Percentiles rank a stretch among this genome's conserved stretches.
These are phyloP conservation scores for Liopterus haemorrhoidalis DNA, from an alignment of 2,888 invertebrate species.

Conservation along the genomic window DNA sequence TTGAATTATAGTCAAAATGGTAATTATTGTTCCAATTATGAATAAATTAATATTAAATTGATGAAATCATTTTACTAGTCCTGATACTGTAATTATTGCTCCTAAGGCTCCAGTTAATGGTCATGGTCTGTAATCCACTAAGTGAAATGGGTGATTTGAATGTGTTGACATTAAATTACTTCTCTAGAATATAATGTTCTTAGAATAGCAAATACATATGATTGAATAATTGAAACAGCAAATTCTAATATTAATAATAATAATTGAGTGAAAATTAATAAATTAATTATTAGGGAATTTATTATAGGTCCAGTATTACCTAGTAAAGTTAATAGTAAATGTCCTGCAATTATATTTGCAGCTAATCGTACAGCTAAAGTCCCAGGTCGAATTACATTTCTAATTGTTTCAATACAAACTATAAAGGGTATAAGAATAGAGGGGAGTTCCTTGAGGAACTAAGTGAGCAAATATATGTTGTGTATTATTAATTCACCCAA, in stretches of 20 bases:
- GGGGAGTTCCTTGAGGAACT: conserved; percentile 63
- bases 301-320: conserved; percentile 44
- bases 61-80: conserved; percentile 59
- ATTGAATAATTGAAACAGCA: conserved; percentile 59
- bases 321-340: conserved; percentile 59
- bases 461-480: conserved; percentile 61
- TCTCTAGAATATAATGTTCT: conserved; percentile 62
- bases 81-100: conserved; percentile 52
- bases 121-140: conserved; percentile 61
- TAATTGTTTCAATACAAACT: conserved; percentile 69
- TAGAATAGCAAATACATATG: conserved; percentile 61
- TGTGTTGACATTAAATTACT: conserved; percentile 55
- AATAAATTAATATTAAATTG: conserved; percentile 51
- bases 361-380: conserved; percentile 65
- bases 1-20: conserved; percentile 54
- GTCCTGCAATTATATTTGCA: conserved; percentile 73
- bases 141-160: conserved; percentile 58
- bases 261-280: conserved; percentile 48
- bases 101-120: conserved; percentile 57
- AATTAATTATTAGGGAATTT: conserved; percentile 32
- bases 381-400: conserved; percentile 64
- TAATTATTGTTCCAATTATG: conserved; percentile 48
- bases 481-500: conserved; percentile 57
- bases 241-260: conserved; percentile 53
- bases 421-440: conserved; percentile 63